Evolutionary conservation across 1,140 invertebrate genomes (phyloP).

Genomic region (Subanguina moxae): DNA sequence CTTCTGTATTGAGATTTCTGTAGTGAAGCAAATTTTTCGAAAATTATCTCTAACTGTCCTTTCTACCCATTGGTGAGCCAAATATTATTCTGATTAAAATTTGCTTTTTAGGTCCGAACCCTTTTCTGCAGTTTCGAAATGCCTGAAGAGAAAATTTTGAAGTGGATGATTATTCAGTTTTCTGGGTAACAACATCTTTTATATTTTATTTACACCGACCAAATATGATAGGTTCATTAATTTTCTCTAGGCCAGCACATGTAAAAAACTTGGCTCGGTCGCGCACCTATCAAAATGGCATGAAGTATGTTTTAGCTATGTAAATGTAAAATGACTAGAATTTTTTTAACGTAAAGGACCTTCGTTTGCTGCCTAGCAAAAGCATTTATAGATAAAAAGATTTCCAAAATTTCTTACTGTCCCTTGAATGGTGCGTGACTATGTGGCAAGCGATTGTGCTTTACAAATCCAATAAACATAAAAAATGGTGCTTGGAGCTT

Average conservation of each 20-base stretch:
- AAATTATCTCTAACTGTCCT: too few species aligned
- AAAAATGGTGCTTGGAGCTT: too few species aligned
- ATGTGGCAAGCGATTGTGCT: background rate
- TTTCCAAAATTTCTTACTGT: background rate
- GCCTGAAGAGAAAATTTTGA: slow-evolving; percentile 56
- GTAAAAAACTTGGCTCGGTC: slow-evolving; percentile 55
- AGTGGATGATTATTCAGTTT: slow-evolving; percentile 59
- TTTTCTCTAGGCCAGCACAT: slow-evolving; percentile 48
- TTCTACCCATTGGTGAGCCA: too few species aligned
- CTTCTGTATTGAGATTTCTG: too few species aligned
- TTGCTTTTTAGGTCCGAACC: slow-evolving; percentile 54
- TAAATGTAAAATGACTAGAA: too few species aligned
- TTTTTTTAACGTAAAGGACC: too few species aligned
- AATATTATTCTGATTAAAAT: too few species aligned
- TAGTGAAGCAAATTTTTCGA: too few species aligned
- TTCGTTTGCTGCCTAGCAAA: background rate
- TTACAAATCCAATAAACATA: too few species aligned
- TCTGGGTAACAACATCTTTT: slow-evolving; percentile 52
- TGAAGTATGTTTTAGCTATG: slow-evolving; percentile 56
- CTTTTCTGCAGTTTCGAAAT: slow-evolving; percentile 59
- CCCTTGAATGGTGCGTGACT: background rate
- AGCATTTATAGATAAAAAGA: too few species aligned
- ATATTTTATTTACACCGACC: slow-evolving; percentile 11
- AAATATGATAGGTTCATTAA: background rate
- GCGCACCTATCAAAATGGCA: slow-evolving; percentile 51